Percentiles rank a stretch among this genome's conserved stretches.
These are phyloP conservation scores for Hyphantria cunea DNA, from an alignment of 1,140 invertebrate genomes.

Conservation along the genomic window DNA sequence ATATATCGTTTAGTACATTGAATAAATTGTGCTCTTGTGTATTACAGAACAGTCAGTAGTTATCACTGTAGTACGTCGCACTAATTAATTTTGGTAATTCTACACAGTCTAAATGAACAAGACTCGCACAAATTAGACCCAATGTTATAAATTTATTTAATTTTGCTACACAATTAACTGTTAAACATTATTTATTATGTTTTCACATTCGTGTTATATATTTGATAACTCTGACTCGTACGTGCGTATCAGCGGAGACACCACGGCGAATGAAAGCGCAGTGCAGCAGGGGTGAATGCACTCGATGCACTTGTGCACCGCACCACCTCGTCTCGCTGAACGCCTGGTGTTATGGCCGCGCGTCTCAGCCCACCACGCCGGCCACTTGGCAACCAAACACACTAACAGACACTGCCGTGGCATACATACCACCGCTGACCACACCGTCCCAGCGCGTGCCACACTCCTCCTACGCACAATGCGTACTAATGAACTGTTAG, in stretches of 20 bases:
- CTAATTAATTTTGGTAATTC: too few relatives aligned
- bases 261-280: constrained; percentile 5
- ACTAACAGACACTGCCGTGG: constrained; percentile 27
- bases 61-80: too few relatives aligned
- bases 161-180: too few relatives aligned
- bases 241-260: neutral
- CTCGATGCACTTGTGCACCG: constrained; percentile 37
- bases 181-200: too few relatives aligned
- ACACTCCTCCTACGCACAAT: neutral
- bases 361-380: constrained; percentile 49
- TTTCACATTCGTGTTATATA: neutral
- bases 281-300: constrained; percentile 35
- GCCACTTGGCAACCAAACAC: constrained; percentile 69
- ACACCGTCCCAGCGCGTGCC: constrained; percentile 8
- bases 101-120: too few relatives aligned
- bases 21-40: too few relatives aligned
- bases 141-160: too few relatives aligned
- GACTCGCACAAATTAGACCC: neutral
- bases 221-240: neutral
- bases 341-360: constrained; percentile 68
- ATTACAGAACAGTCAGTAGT: too few relatives aligned
- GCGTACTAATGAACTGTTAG: too few relatives aligned
- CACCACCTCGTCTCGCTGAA: constrained; percentile 44
- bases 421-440: constrained; percentile 33
- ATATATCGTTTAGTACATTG: too few relatives aligned